A percentile compares a stretch with the other conserved stretches of the same genome.
phyloP scores from a whole-genome alignment of 1,140 invertebrate species.

The Ips typographus region DNA sequence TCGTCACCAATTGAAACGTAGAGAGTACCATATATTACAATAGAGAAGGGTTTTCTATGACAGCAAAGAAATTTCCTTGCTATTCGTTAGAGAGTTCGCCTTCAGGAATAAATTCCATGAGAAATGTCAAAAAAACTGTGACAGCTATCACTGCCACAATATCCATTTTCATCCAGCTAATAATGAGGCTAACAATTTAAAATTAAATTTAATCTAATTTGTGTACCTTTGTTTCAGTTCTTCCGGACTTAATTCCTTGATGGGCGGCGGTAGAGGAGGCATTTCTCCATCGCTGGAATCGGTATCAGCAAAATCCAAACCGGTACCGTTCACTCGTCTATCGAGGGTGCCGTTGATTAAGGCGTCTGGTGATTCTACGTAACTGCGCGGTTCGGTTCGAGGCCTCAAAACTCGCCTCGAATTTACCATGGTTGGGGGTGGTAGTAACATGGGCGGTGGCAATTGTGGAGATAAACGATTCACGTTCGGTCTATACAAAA shows the following conservation, averaged over 20 bases:
- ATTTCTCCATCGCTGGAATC: slow-evolving; percentile 61
- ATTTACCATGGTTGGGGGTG: slow-evolving; percentile 31
- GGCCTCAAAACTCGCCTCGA: slow-evolving; percentile 70
- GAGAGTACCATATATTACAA: too few species aligned
- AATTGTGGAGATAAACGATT: slow-evolving; percentile 15
- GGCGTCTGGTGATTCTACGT: slow-evolving; percentile 68
- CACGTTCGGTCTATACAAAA: background rate
- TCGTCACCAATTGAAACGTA: too few species aligned
- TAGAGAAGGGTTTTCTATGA: too few species aligned
- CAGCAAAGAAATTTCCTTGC: too few species aligned
- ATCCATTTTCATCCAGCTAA: background rate
- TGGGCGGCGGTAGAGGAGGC: slow-evolving; percentile 61
- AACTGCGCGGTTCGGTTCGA: slow-evolving; percentile 75
- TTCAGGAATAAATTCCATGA: too few species aligned
- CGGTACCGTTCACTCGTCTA: slow-evolving; percentile 53
- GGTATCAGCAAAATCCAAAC: slow-evolving; percentile 51
- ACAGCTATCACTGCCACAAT: too few species aligned
- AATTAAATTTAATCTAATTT: background rate
- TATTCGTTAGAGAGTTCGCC: too few species aligned
- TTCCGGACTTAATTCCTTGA: slow-evolving; percentile 69
- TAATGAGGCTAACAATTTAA: background rate
- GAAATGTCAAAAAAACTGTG: too few species aligned
- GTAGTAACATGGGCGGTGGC: background rate
- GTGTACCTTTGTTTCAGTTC: slow-evolving; percentile 58
- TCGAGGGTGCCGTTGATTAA: slow-evolving; percentile 58